Evolutionary conservation across 2,888 invertebrate species (phyloP), one percentile per base, ranked within the genome.

Genomic region (Leucophenga montana): DNA sequence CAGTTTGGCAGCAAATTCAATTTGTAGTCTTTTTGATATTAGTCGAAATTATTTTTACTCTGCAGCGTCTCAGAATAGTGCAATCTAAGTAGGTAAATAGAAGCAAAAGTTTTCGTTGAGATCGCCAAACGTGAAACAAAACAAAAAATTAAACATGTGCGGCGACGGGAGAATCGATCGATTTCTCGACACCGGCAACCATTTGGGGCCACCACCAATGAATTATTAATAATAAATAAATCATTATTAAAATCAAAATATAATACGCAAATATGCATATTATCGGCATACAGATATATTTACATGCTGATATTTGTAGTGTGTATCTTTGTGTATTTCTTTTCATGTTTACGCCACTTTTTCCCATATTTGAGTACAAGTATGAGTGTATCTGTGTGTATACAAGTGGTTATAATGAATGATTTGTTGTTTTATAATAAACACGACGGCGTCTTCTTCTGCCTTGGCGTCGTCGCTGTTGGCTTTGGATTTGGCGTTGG

Each of bases 151-250:
- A 20, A 20, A 5, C n/a, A n/a, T 54, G 20, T 18, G 54, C 18
- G 54, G 54, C 4, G 4, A 53, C 3, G n/a, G 54, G 8, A 39
- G 39, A 39, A 39, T 39, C 39, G 39, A 39, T 11, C 39, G 39
- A 11, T 39, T 11, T 39, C 39, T 39, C 39, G 39, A 39, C 54
- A 54, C 20, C 18, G 20, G 27, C 68, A 57, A 67, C 61, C 64
- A 64, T 50, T 64, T 64, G 53, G 75, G 82, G 73, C 84, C 82
- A 82, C 86, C 82, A 80, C 80, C 80, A 85, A 86, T 87, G 87
- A 85, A 85, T 86, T 86, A 86, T 86, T 86, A 85, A 87, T 84
- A 85, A 86, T 85, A 87, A 86, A 87, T 87, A 87, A 87, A 87
- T 87, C 86, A 86, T 82, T 87, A 87, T 85, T 85, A 85, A 85